Evolutionary conservation across 2,797 vertebrate genomes (phyloP), one percentile per base, ranked within the genome.

Genomic region (Enteromius paludinosus): DNA sequence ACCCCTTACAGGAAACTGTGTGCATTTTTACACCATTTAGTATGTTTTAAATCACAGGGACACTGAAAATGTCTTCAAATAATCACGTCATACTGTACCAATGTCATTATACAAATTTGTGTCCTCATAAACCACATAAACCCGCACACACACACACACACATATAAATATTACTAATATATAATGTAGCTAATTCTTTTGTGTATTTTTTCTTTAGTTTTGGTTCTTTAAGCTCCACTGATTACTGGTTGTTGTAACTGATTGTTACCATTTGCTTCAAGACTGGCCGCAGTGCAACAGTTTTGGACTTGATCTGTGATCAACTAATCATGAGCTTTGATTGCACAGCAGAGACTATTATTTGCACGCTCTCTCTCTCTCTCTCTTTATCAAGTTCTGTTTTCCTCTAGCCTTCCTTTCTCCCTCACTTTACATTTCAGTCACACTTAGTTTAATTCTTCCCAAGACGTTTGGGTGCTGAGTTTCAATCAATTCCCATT

Each of bases 401-500:
- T 69, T 30, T 78, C 28, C 68, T 15, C 38, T 38, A 45, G 20
- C 54, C 79, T 70, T n/a, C 25, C 54, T 70, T n/a, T 33, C 10
- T 65, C 61, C 8, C 71, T 59, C 47, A 15, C 78, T 86, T 81
- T 85, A 71, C 64, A 86, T 88, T 81, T 88, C 83, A 76, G 87
- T 88, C 87, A 88, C 85, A 82, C 75, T 81, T 15, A 47, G 45
- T 85, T 83, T 83, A 86, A 85, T 84, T 86, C 76, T 85, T 87
- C 81, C 56, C 66, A 75, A 80, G 79, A 72, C 66, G 78, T 86
- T 87, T 80, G 85, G 61, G 68, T 77, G 70, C 79, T 47, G 79
- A 83, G 88, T 80, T 82, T 89, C 71, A 86, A 86, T 89, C 83
- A 86, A 86, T 87, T 82, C 65, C 84, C 47, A 87, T 88, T 83